Conservation (phyloP, 2,888 invertebrate genomes). For the Cyclophora punctaria region DNA sequence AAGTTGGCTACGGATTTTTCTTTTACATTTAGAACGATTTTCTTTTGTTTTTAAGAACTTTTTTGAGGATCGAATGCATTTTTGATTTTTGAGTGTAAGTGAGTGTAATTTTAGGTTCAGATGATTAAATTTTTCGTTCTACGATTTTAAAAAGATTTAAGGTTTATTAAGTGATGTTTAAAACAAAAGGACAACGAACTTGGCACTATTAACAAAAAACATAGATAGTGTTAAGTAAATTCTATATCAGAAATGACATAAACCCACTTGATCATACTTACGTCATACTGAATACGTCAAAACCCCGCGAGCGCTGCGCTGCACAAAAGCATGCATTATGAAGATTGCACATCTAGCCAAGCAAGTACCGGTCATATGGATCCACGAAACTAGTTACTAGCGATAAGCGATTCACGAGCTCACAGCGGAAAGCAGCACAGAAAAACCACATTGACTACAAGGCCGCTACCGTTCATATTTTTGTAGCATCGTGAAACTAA, state of each 20-base stretch:
- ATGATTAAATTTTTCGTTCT: too few species aligned
- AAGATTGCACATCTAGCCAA: constrained; percentile 72
- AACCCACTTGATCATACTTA: constrained; percentile 22
- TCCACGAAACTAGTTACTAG: constrained; percentile 9
- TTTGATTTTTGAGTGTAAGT: too few species aligned
- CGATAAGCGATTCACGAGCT: constrained; percentile 6
- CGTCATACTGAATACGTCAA: constrained; percentile 26
- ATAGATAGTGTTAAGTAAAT: constrained; percentile 17
- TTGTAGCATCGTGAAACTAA: not conserved
- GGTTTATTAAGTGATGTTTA: too few species aligned
- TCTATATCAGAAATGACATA: constrained; percentile 15
- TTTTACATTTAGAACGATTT: too few species aligned
- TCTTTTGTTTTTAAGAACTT: too few species aligned
- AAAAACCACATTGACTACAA: not conserved
- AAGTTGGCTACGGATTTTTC: too few species aligned
- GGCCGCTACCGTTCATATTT: not conserved
- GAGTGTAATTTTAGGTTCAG: too few species aligned
- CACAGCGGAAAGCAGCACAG: not conserved
- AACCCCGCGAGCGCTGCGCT: constrained; percentile 34
- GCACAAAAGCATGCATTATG: constrained; percentile 72
- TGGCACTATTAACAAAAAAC: constrained; percentile 10
- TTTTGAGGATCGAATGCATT: too few species aligned
- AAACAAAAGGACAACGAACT: too few species aligned
- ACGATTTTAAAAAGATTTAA: too few species aligned
- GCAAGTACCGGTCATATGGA: constrained; percentile 46